Evolutionary conservation across 2,797 vertebrate species (phyloP).

Genomic region (Melanogrammus aeglefinus): DNA sequence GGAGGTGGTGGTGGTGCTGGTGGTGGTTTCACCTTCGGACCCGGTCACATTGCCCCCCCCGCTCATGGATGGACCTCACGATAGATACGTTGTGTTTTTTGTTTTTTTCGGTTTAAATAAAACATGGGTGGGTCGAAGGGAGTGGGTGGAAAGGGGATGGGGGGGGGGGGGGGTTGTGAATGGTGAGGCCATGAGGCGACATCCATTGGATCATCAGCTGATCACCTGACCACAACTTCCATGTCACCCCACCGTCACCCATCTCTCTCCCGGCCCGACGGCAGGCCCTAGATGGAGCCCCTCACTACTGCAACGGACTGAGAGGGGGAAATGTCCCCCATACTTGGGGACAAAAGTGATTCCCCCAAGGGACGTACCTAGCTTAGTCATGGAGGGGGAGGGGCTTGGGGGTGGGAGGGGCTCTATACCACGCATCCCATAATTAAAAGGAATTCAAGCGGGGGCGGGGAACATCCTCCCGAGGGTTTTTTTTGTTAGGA

Average conservation of each 20-base stretch:
- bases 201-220: conserved; percentile 69
- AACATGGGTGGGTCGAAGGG: too few species aligned
- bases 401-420: background rate
- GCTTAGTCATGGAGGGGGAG: background rate
- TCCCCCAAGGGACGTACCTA: background rate
- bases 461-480: background rate
- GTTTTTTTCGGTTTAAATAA: too few species aligned
- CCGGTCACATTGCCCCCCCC: background rate
- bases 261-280: conserved; percentile 46
- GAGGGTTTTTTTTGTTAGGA: conserved; percentile 55
- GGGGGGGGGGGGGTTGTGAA: conserved; percentile 51
- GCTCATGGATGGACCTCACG: background rate
- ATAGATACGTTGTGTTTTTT: background rate
- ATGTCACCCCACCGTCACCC: conserved; percentile 85
- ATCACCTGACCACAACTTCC: conserved; percentile 76
- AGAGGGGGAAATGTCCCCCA: background rate
- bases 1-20: background rate
- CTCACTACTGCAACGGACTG: background rate
- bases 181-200: conserved; percentile 10
- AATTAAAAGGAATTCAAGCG: background rate
- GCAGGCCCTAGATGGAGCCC: background rate
- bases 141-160: background rate
- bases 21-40: background rate
- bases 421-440: background rate
- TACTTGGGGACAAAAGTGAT: background rate